A percentile compares a stretch with the other conserved stretches of the same genome.
Evolutionary conservation across 2,113 vertebrate genomes (phyloP).

Genomic region (Microtus ochrogaster): DNA sequence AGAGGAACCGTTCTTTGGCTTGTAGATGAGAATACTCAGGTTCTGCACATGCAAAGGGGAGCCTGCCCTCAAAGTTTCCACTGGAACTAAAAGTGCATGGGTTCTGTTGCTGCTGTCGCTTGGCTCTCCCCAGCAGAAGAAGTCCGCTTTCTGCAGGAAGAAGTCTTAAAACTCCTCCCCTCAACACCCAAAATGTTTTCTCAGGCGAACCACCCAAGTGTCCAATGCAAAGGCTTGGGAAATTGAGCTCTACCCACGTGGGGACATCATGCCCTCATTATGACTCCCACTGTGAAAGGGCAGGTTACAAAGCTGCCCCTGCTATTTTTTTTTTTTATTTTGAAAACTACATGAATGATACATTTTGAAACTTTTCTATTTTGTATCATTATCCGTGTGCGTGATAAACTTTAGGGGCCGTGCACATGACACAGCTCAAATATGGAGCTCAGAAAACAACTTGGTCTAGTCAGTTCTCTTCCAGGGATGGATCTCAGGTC

Average conservation of each 20-base stretch:
- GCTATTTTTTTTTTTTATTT: background rate
- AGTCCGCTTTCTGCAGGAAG: no score
- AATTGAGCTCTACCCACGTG: accelerated
- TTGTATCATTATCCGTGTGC: background rate
- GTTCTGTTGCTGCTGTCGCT: accelerated
- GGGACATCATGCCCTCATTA: accelerated
- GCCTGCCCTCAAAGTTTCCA: background rate
- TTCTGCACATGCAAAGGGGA: background rate
- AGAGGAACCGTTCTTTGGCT: background rate
- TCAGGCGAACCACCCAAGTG: background rate
- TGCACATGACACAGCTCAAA: background rate
- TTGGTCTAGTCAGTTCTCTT: background rate
- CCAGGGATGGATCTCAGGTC: background rate
- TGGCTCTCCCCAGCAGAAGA: accelerated
- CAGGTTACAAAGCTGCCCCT: background rate
- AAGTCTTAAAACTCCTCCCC: background rate
- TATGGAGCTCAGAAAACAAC: background rate
- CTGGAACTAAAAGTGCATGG: background rate
- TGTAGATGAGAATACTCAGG: background rate
- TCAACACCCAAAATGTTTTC: background rate
- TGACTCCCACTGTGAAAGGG: background rate
- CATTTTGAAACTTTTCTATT: background rate
- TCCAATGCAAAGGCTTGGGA: background rate
- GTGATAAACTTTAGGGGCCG: no score
- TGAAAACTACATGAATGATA: background rate